A percentile compares a stretch with the other conserved stretches of the same genome.
phyloP scores from a whole-genome alignment of 1,140 invertebrate genomes.

The Drosophila ananassae region DNA sequence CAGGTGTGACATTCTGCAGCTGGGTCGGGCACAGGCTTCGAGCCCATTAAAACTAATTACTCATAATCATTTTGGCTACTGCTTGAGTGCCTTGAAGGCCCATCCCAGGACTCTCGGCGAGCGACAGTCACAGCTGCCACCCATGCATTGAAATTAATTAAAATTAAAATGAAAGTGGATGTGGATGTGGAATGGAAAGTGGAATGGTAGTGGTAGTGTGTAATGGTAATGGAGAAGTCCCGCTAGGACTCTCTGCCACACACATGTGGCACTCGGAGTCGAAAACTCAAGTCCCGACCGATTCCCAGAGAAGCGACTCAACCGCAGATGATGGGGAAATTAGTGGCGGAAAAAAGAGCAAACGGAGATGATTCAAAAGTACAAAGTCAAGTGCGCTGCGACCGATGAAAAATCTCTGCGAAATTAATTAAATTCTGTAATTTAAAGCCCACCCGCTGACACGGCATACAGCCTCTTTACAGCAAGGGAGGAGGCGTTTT shows the following conservation, averaged over 20 bases:
- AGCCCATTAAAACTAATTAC: constrained; percentile 64
- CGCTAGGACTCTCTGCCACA: constrained; percentile 11
- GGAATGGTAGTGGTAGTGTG: constrained; percentile 8
- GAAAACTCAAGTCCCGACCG: constrained; percentile 35
- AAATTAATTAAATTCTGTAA: constrained; percentile 76
- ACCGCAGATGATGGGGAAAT: constrained; percentile 63
- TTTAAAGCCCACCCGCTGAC: constrained; percentile 45
- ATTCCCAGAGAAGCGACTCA: constrained; percentile 42
- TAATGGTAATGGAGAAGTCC: constrained; percentile 20
- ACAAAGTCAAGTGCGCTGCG: constrained; percentile 63
- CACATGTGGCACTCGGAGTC: constrained; percentile 21
- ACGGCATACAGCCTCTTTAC: constrained; percentile 1
- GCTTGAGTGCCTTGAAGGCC: constrained; percentile 21
- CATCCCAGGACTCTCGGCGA: constrained; percentile 12
- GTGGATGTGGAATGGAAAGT: constrained; percentile 5
- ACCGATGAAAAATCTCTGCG: constrained; percentile 60
- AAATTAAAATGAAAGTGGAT: constrained; percentile 56
- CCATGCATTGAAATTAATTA: constrained; percentile 73
- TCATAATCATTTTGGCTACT: constrained; percentile 59
- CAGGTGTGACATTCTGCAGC: constrained; percentile 28
- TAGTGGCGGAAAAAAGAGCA: constrained; percentile 47
- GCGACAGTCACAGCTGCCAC: constrained; percentile 45
- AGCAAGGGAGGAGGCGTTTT: neutral
- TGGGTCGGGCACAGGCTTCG: constrained; percentile 35
- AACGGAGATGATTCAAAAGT: constrained; percentile 35